Conservation (phyloP, 2,113 vertebrate genomes). For the Melanostigma gelatinosum region DNA sequence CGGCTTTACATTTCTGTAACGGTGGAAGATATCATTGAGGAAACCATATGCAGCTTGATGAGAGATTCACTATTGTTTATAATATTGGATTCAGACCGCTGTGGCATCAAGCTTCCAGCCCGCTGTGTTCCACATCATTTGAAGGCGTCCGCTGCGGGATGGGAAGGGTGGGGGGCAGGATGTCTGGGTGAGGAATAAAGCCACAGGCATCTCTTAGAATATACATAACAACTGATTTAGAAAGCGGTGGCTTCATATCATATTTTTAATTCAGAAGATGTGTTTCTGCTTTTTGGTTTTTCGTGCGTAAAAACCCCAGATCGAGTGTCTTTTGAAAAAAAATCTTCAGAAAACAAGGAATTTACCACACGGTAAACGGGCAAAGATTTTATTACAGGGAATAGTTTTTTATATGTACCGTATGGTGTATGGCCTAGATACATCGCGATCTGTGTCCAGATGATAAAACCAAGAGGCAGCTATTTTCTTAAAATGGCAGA, state of each 20-base stretch:
- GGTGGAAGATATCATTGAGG: neutral
- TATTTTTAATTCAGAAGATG: neutral
- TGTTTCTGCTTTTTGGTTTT: neutral
- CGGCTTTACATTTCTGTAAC: neutral
- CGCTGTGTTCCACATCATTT: slow-evolving; percentile 42
- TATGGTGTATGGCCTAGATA: slow-evolving; percentile 24
- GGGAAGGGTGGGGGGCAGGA: slow-evolving; percentile 50
- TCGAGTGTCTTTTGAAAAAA: neutral
- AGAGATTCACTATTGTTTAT: neutral
- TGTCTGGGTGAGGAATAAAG: slow-evolving; percentile 59
- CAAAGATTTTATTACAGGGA: too few species aligned
- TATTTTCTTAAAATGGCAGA: slow-evolving; percentile 69
- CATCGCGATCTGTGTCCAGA: slow-evolving; percentile 43
- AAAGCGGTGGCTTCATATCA: neutral
- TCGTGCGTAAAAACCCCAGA: slow-evolving; percentile 27
- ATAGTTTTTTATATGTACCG: slow-evolving; percentile 15
- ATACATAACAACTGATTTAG: slow-evolving; percentile 2
- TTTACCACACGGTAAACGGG: neutral
- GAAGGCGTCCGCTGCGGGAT: slow-evolving; percentile 38
- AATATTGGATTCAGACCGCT: neutral
- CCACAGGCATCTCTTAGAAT: slow-evolving; percentile 62
- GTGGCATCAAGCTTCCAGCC: slow-evolving; percentile 2
- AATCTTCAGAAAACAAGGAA: neutral
- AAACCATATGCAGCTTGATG: neutral
- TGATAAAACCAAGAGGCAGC: slow-evolving; percentile 59